Evolutionary conservation across 92 coral and sea anemone species (phyloP), one percentile per base, ranked within the genome.

Genomic region (Palythoa grandiflora): DNA sequence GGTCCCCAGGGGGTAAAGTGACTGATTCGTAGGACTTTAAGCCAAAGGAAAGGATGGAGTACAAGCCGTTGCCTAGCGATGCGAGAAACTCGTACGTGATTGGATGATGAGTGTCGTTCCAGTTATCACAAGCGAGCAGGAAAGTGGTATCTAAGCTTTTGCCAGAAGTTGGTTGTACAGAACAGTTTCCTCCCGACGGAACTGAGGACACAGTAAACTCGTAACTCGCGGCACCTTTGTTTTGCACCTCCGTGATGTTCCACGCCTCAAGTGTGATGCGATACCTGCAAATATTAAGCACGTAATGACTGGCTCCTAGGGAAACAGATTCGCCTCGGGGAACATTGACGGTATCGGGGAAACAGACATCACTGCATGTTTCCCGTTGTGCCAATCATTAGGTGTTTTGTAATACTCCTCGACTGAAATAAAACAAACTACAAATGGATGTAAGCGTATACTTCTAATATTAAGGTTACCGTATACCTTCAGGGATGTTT

Each of bases 31-130:
- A 38, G 9, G 86, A 51, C 37, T 35, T 81, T 53, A 38, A 81
- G 9, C 86, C 86, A 81, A 65, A 81, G 14, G 75, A 51, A n/a
- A 81, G 86, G 63, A 81, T 44, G 61, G 86, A 81, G 53, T 66
- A 81, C 39, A 81, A 68, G 7, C 86, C 86, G 50, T 80, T 63
- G 13, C 85, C 85, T 80, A 65, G 85, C 73, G 85, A 80, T 48
- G 85, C 85, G 17, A 80, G 39, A 50, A 81, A 81, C 60, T 81
- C 86, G 65, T 81, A 81, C 3, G 86, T 48, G 86, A 81, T 40
- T 65, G 86, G 86, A 13, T 38, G 86, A 48, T 66, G 86, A 0
- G 21, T 48, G 48, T 81, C 75, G 57, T 47, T 2, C 86, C 86
- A 81, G 47, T 81, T 81, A 38, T 52, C 28, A 71, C 86, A 81